Evolutionary conservation across 2,113 vertebrate species (phyloP), one percentile per base, ranked within the genome.

Genomic region (Cyphomyrus plagiostoma): DNA sequence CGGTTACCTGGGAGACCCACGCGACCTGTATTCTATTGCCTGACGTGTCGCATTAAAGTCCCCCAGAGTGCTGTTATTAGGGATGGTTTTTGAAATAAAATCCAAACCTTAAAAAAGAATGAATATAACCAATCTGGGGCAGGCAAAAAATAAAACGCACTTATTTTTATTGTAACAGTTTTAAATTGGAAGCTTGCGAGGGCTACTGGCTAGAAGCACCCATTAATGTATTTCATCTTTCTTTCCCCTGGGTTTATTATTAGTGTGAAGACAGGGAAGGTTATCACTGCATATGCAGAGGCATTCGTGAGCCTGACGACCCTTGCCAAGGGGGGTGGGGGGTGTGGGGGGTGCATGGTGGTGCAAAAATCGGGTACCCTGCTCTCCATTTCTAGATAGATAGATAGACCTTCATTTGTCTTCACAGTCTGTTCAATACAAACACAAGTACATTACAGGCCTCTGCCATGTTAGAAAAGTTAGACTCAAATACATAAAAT

Each of bases 111-210:
- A 89, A 48, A 88, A 80, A 26, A 83, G 46, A 50, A 19, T 4
- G 30, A 35, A 77, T 82, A 30, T 42, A 46, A 45, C 26, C 52
- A 82, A 83, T 89, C 50, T 45, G 35, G 70, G 88, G 48, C 49
- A 74, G 74, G 70, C n/a, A 83, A 56, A 89, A 89, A 50, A 70
- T 74, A 88, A 89, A 82, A 82, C n/a, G 4, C 9, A 89, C 48
- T 89, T 70, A 89, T 89, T 87, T 87, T 88, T 66, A 74, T 70
- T 80, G n/a, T 23, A 88, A 82, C 74, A 83, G 74, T 83, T 77
- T 83, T 82, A 89, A 89, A 89, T 35, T 89, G 88, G 74, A 82
- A 89, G 48, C 49, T 53, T 89, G 48, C 9, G 35, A 39, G 66
- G 30, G 66, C 48, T 87, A 35, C 85, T 52, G 49, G 49, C 88